Evolutionary conservation across 2,113 vertebrate genomes (phyloP).

Genomic region (Anser brachyrhynchus): DNA sequence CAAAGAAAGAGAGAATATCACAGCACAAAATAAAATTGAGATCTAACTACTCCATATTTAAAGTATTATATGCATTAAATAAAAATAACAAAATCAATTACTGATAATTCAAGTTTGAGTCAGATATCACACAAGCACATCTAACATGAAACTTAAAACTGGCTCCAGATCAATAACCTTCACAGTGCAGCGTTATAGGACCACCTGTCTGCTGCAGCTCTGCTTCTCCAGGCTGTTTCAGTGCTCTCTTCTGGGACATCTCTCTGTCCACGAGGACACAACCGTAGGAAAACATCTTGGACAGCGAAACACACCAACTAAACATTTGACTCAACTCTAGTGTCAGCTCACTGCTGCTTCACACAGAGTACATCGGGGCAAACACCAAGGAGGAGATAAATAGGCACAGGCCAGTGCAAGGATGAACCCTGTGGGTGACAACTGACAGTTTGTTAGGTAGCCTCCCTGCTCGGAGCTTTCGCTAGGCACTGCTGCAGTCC

Average conservation of each 20-base stretch:
- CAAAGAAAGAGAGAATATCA: slow-evolving; percentile 12
- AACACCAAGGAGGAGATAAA: neutral
- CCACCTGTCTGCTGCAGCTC: neutral
- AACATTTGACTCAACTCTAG: neutral
- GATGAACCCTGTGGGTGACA: neutral
- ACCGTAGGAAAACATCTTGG: neutral
- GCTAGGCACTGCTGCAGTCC: neutral
- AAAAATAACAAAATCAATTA: neutral
- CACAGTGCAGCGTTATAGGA: neutral
- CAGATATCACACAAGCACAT: neutral
- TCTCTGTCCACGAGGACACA: neutral
- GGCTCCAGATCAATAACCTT: neutral
- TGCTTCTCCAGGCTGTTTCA: neutral
- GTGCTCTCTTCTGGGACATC: neutral
- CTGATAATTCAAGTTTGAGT: neutral
- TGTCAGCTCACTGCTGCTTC: neutral
- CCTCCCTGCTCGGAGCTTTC: neutral
- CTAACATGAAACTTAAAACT: neutral
- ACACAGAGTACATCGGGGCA: neutral
- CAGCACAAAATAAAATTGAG: slow-evolving; percentile 12
- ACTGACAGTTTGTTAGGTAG: neutral
- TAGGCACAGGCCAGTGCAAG: neutral
- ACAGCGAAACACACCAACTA: neutral
- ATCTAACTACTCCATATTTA: neutral
- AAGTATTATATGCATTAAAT: neutral